A percentile compares a stretch with the other conserved stretches of the same genome.
Evolutionary conservation across 64 coral and sea anemone species (phyloP).

Genomic region (Porites australiensis): DNA sequence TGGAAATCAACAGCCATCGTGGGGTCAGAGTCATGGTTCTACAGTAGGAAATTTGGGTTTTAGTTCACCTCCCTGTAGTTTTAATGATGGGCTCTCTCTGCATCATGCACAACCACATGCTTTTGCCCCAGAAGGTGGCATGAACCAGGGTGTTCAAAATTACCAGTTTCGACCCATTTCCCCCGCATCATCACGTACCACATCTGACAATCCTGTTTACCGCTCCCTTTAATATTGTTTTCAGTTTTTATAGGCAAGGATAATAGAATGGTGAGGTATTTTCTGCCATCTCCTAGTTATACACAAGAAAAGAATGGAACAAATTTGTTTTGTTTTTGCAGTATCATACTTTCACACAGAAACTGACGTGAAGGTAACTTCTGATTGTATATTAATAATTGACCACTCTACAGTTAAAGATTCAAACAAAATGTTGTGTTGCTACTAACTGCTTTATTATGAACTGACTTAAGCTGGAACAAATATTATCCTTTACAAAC

Average conservation of each 20-base stretch:
- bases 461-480: too few species aligned
- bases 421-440: too few species aligned
- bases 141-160: neutral
- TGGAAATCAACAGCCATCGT: slow-evolving; percentile 8
- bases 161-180: slow-evolving; percentile 17
- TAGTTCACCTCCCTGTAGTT: neutral
- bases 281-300: neutral
- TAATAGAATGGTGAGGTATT: neutral
- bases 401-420: too few species aligned
- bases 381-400: too few species aligned
- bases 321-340: too few species aligned
- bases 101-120: neutral
- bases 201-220: neutral
- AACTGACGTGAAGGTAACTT: too few species aligned
- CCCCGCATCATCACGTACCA: neutral
- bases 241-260: too few species aligned
- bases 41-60: neutral
- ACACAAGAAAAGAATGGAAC: too few species aligned
- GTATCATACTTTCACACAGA: too few species aligned
- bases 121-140: neutral
- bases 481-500: too few species aligned
- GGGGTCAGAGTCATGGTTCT: slow-evolving; percentile 12
- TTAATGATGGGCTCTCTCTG: neutral
- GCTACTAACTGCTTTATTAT: too few species aligned
- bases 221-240: neutral